A percentile compares a stretch with the other conserved stretches of the same genome.
phyloP scores from a whole-genome alignment of 2,888 invertebrate species.

The Danaus chrysippus region DNA sequence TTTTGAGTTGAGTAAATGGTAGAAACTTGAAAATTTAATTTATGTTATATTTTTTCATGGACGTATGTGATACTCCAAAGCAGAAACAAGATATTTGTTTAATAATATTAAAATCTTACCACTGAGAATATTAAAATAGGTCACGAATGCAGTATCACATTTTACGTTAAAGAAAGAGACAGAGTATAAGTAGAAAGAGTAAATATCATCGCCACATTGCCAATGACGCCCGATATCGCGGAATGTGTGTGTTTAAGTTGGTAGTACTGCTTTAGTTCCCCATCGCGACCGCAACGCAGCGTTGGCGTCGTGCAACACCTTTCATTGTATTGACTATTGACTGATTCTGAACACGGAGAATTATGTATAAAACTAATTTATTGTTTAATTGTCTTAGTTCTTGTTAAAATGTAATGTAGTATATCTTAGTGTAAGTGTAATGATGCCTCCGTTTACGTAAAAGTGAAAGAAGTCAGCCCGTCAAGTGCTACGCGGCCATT shows the following conservation, averaged over 20 bases:
- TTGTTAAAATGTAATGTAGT: constrained; percentile 71
- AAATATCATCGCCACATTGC: constrained; percentile 65
- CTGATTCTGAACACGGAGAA: constrained; percentile 81
- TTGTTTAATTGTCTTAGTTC: constrained; percentile 76
- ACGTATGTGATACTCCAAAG: background rate
- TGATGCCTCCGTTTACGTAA: constrained; percentile 75
- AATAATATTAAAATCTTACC: constrained; percentile 3
- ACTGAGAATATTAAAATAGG: constrained; percentile 32
- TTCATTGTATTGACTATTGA: constrained; percentile 87
- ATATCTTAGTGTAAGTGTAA: constrained; percentile 76
- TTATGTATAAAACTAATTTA: constrained; percentile 83
- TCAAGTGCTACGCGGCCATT: constrained; percentile 83
- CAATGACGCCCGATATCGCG: constrained; percentile 70
- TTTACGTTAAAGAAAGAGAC: constrained; percentile 48
- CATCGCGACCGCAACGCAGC: constrained; percentile 78
- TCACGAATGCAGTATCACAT: constrained; percentile 36
- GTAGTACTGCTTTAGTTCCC: constrained; percentile 71
- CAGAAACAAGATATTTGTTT: constrained; percentile 1
- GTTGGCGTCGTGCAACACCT: constrained; percentile 84
- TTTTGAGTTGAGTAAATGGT: background rate
- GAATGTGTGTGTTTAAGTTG: constrained; percentile 64
- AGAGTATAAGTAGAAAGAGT: constrained; percentile 50
- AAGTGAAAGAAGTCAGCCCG: constrained; percentile 74
- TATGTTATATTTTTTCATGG: background rate
- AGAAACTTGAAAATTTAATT: background rate